phyloP scores from a whole-genome alignment of 1,140 invertebrate genomes.

The Lucilia sericata region DNA sequence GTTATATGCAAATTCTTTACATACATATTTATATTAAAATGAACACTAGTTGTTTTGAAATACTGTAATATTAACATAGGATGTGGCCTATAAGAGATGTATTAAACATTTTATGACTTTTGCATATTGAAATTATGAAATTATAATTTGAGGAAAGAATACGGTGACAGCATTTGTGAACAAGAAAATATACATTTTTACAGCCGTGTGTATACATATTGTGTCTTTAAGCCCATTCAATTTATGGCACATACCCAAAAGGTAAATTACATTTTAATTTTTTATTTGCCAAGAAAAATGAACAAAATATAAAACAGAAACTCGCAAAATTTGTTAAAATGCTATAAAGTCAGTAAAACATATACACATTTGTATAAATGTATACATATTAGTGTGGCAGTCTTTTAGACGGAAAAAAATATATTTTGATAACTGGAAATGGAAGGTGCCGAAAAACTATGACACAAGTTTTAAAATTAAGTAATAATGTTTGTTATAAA shows the following conservation, averaged over 20 bases:
- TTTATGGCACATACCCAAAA: not conserved
- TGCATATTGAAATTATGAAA: not conserved
- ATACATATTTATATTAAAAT: too few relatives aligned
- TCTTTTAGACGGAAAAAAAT: too few relatives aligned
- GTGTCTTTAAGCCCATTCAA: not conserved
- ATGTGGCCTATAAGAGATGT: not conserved
- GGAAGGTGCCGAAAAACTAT: too few relatives aligned
- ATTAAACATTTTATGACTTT: not conserved
- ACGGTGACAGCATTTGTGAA: too few relatives aligned
- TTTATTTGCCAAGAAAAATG: not conserved
- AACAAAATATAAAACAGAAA: too few relatives aligned
- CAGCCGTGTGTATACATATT: not conserved
- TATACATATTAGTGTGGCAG: too few relatives aligned
- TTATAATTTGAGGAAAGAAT: not conserved
- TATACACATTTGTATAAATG: not conserved
- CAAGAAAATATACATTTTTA: not conserved
- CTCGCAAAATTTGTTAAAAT: not conserved
- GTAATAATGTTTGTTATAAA: too few relatives aligned
- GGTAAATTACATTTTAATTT: conserved; percentile 3
- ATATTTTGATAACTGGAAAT: too few relatives aligned
- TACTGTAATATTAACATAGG: too few relatives aligned
- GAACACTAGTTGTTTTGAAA: too few relatives aligned
- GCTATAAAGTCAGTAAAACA: not conserved
- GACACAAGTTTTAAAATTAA: too few relatives aligned
- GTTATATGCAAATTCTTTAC: too few relatives aligned